phyloP scores from a whole-genome alignment of 2,888 invertebrate species.

The Cloeon dipterum region DNA sequence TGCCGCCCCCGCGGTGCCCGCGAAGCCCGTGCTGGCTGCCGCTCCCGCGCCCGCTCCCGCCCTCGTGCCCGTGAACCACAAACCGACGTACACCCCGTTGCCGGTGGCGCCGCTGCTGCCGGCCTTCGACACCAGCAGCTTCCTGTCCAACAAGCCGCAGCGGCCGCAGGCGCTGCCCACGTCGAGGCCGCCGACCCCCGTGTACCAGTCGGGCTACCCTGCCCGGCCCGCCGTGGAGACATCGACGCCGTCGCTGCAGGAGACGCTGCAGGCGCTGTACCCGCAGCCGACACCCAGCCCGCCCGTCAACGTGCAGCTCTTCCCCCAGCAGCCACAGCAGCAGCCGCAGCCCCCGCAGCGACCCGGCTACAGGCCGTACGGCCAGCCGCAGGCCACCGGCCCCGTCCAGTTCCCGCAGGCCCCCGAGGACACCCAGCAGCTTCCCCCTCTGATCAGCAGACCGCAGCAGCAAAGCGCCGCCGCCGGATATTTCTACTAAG shows the following conservation, averaged over 20 bases:
- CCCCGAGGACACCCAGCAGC: background rate
- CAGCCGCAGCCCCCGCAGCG: background rate
- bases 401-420: slow-evolving; percentile 1
- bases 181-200: no score
- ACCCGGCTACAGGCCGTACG: background rate
- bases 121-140: no score
- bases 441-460: no score
- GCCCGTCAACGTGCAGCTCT: background rate
- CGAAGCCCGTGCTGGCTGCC: background rate
- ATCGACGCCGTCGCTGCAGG: background rate
- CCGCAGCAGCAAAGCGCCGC: no score
- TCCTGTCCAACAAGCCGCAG: no score
- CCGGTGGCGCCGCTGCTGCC: background rate
- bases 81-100: background rate
- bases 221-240: background rate
- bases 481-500: no score
- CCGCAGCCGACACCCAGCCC: background rate
- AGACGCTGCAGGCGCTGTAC: background rate
- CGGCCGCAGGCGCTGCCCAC: no score
- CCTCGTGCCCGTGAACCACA: background rate
- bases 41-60: background rate
- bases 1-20: background rate
- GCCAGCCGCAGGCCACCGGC: background rate
- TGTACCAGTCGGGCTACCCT: no score
- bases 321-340: background rate